These are phyloP conservation scores for Ectemnius cavifrons DNA, from an alignment of 2,888 invertebrate species.

Conservation along the genomic window DNA sequence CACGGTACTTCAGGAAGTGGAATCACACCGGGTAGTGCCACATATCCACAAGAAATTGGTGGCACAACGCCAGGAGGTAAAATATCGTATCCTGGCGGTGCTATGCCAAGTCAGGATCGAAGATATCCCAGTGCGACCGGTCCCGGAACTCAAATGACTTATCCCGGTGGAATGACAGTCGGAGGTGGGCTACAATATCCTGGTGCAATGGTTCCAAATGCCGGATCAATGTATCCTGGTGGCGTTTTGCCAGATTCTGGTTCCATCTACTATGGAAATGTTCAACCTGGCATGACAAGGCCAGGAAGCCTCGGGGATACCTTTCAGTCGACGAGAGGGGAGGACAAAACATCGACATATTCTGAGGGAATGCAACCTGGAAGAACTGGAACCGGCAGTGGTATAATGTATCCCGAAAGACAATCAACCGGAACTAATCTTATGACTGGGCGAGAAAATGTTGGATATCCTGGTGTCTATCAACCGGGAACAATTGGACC, in stretches of 20 bases:
- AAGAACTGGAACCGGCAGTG: neutral
- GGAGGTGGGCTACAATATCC: constrained; percentile 35
- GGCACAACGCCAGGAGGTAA: constrained; percentile 34
- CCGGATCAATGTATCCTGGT: constrained; percentile 9
- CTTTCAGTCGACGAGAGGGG: no score
- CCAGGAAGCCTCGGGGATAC: neutral
- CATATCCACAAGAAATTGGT: constrained; percentile 26
- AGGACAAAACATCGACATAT: neutral
- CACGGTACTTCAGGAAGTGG: no score
- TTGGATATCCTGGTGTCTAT: constrained; percentile 7
- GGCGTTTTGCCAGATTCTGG: neutral
- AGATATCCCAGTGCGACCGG: constrained; percentile 12
- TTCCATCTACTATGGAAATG: neutral
- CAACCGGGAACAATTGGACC: constrained; percentile 40
- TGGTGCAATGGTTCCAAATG: constrained; percentile 26
- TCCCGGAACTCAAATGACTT: constrained; percentile 27
- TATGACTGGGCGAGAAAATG: neutral
- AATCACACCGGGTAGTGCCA: constrained; percentile 9
- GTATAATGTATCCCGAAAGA: neutral
- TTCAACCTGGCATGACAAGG: neutral
- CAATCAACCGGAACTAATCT: neutral
- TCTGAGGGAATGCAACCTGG: neutral
- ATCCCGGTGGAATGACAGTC: constrained; percentile 23
- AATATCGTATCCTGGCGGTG: constrained; percentile 43
- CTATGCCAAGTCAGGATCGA: constrained; percentile 9